Conservation (phyloP, 2,797 vertebrate species). For the Myripristis jacobus region DNA sequence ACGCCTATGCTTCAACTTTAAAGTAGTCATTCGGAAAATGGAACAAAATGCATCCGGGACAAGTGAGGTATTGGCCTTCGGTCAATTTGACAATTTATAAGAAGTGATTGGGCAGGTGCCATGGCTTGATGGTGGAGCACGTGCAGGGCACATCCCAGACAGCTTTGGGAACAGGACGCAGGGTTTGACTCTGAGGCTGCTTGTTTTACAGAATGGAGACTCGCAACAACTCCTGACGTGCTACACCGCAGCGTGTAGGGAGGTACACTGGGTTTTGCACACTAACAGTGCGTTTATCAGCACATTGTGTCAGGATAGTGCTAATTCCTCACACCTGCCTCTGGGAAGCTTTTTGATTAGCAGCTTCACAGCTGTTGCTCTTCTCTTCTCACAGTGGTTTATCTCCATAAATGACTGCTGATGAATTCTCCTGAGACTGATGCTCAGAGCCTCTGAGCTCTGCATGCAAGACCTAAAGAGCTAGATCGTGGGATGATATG, state of each 20-base stretch:
- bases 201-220: conserved; percentile 46
- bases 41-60: conserved; percentile 44
- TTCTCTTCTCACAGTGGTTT: conserved; percentile 74
- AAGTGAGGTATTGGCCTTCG: conserved; percentile 28
- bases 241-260: conserved; percentile 27
- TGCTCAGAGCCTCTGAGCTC: conserved; percentile 67
- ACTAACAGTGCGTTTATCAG: conserved; percentile 60
- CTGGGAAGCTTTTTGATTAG: conserved; percentile 75
- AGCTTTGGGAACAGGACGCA: conserved; percentile 12
- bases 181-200: conserved; percentile 45
- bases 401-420: conserved; percentile 82
- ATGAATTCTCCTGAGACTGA: conserved; percentile 75
- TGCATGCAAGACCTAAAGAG: conserved; percentile 60
- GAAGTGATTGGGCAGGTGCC: conserved; percentile 25
- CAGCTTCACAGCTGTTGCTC: conserved; percentile 79
- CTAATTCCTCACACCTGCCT: conserved; percentile 80
- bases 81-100: conserved; percentile 40
- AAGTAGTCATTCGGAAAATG: conserved; percentile 58
- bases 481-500: conserved; percentile 51
- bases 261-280: conserved; percentile 43
- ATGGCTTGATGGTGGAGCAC: conserved; percentile 11
- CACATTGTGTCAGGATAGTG: conserved; percentile 73
- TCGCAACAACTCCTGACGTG: conserved; percentile 36
- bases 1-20: conserved; percentile 48
- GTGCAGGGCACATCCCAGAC: conserved; percentile 6